phyloP scores from a whole-genome alignment of 2,888 invertebrate genomes.

The Melanostoma mellinum region DNA sequence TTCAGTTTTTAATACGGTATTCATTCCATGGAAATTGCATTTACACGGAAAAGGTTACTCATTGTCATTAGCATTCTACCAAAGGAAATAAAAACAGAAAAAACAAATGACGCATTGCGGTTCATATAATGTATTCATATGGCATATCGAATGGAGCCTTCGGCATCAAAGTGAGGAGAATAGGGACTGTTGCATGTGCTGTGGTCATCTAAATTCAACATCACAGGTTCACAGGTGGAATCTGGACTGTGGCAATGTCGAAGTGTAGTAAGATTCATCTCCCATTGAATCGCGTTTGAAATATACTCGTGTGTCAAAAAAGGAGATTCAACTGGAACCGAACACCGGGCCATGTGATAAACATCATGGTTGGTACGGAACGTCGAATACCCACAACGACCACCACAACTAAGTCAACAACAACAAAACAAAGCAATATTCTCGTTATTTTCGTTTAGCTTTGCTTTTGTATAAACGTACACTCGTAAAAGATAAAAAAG shows the following conservation, averaged over 20 bases:
- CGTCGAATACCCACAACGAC: slow-evolving; percentile 4
- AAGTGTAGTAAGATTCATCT: slow-evolving; percentile 10
- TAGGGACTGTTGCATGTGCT: slow-evolving; percentile 35
- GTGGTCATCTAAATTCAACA: slow-evolving; percentile 18
- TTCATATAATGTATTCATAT: slow-evolving; percentile 1
- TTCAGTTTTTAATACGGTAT: too few species aligned
- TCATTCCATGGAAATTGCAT: too few species aligned
- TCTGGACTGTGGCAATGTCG: neutral
- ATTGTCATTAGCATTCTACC: slow-evolving; percentile 13
- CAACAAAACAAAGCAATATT: slow-evolving; percentile 15
- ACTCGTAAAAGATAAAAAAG: slow-evolving; percentile 8
- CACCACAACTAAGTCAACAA: slow-evolving; percentile 12
- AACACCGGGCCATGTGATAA: slow-evolving; percentile 52
- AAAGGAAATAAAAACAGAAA: neutral
- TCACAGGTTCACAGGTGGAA: slow-evolving; percentile 34
- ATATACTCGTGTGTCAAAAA: slow-evolving; percentile 7
- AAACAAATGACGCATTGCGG: slow-evolving; percentile 38
- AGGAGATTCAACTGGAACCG: slow-evolving; percentile 35
- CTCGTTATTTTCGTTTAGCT: slow-evolving; percentile 34
- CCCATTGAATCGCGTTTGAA: slow-evolving; percentile 10
- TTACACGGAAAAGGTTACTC: slow-evolving; percentile 24
- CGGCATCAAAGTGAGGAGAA: slow-evolving; percentile 10
- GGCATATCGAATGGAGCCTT: slow-evolving; percentile 26
- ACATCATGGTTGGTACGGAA: slow-evolving; percentile 16
- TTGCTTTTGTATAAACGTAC: slow-evolving; percentile 13